Conservation (phyloP, 2,888 invertebrate species). For the Petrophora chlorosata region DNA sequence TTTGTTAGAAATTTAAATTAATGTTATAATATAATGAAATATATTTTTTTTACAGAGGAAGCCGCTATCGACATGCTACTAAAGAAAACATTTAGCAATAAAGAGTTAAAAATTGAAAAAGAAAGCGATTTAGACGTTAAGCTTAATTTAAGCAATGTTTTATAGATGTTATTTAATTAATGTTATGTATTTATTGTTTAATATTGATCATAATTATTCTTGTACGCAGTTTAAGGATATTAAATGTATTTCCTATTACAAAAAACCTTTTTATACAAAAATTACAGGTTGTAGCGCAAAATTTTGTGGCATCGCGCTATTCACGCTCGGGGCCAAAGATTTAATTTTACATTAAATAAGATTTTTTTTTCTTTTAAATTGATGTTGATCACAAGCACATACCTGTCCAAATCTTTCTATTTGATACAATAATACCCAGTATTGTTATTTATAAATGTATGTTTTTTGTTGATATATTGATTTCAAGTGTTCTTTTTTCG, state of each 20-base stretch:
- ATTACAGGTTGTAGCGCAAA: too few relatives aligned
- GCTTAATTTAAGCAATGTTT: conserved; percentile 66
- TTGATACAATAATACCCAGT: too few relatives aligned
- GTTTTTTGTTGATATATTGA: too few relatives aligned
- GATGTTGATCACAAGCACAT: too few relatives aligned
- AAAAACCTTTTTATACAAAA: conserved; percentile 17
- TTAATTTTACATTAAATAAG: too few relatives aligned
- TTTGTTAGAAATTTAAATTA: too few relatives aligned
- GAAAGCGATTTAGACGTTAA: conserved; percentile 74
- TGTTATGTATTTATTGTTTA: conserved; percentile 49
- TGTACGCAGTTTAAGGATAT: conserved; percentile 50
- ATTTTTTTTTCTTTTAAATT: too few relatives aligned
- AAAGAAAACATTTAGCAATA: conserved; percentile 79
- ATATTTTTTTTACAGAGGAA: conserved; percentile 80
- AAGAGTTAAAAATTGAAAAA: conserved; percentile 79
- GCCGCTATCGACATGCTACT: conserved; percentile 84
- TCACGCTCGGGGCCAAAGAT: too few relatives aligned
- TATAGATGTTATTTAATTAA: conserved; percentile 48
- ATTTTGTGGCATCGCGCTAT: too few relatives aligned
- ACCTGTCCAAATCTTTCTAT: too few relatives aligned
- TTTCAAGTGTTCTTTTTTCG: too few relatives aligned
- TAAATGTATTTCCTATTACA: conserved; percentile 30
- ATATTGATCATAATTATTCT: conserved; percentile 56
- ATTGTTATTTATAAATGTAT: too few relatives aligned
- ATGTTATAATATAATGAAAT: not conserved